A percentile compares a stretch with the other conserved stretches of the same genome.
These are phyloP conservation scores for Prochilodus magdalenae DNA, from an alignment of 2,113 vertebrate genomes.

Conservation along the genomic window DNA sequence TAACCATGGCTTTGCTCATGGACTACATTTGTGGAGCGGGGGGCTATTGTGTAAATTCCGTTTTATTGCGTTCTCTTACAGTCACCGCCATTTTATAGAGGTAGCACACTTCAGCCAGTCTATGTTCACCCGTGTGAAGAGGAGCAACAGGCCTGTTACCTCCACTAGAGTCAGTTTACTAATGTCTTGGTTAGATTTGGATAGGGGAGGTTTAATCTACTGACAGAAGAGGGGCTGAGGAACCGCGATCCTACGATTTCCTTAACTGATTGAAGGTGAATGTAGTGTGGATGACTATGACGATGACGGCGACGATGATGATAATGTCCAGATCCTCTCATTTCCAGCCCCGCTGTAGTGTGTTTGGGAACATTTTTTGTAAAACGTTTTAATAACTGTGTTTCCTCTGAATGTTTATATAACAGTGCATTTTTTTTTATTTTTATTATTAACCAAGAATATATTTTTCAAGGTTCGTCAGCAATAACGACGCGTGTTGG, in stretches of 20 bases:
- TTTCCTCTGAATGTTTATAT: conserved; percentile 58
- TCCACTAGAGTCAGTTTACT: neutral
- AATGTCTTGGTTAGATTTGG: neutral
- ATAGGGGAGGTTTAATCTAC: neutral
- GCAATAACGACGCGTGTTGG: conserved; percentile 72
- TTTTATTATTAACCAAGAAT: conserved; percentile 65
- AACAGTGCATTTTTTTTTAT: conserved; percentile 68
- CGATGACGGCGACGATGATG: neutral
- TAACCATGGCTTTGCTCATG: neutral
- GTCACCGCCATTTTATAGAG: neutral
- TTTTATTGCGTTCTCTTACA: neutral
- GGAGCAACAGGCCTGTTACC: neutral
- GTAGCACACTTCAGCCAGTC: neutral
- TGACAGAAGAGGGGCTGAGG: conserved; percentile 2
- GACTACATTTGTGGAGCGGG: neutral
- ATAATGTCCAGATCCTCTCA: neutral
- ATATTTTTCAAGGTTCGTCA: conserved; percentile 67
- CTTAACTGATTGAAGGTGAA: conserved; percentile 29
- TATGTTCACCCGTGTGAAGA: neutral
- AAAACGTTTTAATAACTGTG: neutral
- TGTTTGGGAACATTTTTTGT: conserved; percentile 4
- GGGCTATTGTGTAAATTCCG: neutral
- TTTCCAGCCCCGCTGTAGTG: conserved; percentile 11
- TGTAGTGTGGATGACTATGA: conserved; percentile 22
- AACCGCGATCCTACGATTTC: conserved; percentile 11